Evolutionary conservation across 2,888 invertebrate species (phyloP).

Genomic region (Autographa gamma): DNA sequence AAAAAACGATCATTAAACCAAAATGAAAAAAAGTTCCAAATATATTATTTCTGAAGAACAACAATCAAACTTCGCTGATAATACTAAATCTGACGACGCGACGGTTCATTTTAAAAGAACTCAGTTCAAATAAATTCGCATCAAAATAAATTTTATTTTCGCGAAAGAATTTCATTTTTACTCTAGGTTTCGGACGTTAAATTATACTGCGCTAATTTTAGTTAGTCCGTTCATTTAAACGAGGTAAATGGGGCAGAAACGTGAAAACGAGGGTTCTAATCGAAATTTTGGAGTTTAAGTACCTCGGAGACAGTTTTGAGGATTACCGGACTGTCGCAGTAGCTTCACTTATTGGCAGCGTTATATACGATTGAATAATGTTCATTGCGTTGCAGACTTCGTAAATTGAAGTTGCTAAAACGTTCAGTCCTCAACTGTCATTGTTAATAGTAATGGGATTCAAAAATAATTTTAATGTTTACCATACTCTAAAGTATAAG

Average conservation of each 20-base stretch:
- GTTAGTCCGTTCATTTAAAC: slow-evolving; percentile 34
- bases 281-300: slow-evolving; percentile 52
- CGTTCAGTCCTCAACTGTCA: background rate
- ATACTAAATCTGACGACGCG: slow-evolving; percentile 32
- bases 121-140: slow-evolving; percentile 36
- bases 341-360: slow-evolving; percentile 4
- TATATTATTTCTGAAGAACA: slow-evolving; percentile 11
- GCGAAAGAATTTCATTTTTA: slow-evolving; percentile 33
- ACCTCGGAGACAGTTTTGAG: slow-evolving; percentile 41
- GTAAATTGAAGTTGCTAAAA: background rate
- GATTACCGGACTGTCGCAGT: slow-evolving; percentile 31
- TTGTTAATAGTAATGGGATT: background rate
- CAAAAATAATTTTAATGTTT: no score
- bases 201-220: slow-evolving; percentile 30
- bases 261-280: slow-evolving; percentile 40
- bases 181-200: slow-evolving; percentile 13
- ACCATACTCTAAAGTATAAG: no score
- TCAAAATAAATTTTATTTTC: slow-evolving; percentile 38
- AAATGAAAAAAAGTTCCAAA: background rate
- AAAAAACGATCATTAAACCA: slow-evolving; percentile 2
- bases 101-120: slow-evolving; percentile 42
- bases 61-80: slow-evolving; percentile 18
- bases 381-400: slow-evolving; percentile 1
- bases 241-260: slow-evolving; percentile 41
- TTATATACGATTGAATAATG: slow-evolving; percentile 11